Percentiles rank a stretch among this genome's conserved stretches.
Evolutionary conservation across 2,888 invertebrate genomes (phyloP).

Genomic region (Drosophila robusta): DNA sequence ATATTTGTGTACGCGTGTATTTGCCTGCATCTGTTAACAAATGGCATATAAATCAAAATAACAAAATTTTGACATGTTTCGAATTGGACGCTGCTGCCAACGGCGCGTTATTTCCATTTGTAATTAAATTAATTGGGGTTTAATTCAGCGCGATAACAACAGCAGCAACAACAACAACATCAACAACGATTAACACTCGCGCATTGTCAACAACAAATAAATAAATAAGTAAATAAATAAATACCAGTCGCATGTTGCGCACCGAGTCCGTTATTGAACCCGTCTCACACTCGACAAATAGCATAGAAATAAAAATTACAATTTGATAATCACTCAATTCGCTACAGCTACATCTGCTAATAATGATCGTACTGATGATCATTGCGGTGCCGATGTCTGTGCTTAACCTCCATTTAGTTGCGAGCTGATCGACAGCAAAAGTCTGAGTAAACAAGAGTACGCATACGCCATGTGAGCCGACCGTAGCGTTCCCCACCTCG

Average conservation of each 20-base stretch:
- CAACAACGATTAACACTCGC: conserved; percentile 45
- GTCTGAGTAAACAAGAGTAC: conserved; percentile 44
- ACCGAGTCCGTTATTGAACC: conserved; percentile 70
- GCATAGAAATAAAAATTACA: conserved; percentile 72
- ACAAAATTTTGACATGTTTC: conserved; percentile 40
- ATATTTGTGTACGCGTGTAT: neutral
- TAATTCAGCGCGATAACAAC: conserved; percentile 80
- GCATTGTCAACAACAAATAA: conserved; percentile 66
- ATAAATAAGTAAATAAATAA: conserved; percentile 25
- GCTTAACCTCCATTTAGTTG: conserved; percentile 55
- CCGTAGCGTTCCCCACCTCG: conserved; percentile 6
- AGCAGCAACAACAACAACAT: conserved; percentile 13
- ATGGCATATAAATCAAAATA: conserved; percentile 65
- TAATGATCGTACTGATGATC: conserved; percentile 9
- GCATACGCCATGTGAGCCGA: conserved; percentile 62
- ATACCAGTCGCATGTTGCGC: conserved; percentile 26
- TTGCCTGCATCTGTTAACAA: conserved; percentile 23
- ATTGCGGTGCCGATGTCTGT: conserved; percentile 14
- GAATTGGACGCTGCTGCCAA: conserved; percentile 31
- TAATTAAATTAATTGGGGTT: conserved; percentile 85
- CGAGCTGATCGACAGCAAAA: conserved; percentile 25
- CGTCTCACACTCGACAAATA: conserved; percentile 79
- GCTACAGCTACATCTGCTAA: conserved; percentile 3
- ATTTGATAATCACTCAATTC: conserved; percentile 71
- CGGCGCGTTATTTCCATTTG: conserved; percentile 82